Evolutionary conservation across 2,113 vertebrate species (phyloP), one percentile per base, ranked within the genome.

Genomic region (Rhombomys opimus): DNA sequence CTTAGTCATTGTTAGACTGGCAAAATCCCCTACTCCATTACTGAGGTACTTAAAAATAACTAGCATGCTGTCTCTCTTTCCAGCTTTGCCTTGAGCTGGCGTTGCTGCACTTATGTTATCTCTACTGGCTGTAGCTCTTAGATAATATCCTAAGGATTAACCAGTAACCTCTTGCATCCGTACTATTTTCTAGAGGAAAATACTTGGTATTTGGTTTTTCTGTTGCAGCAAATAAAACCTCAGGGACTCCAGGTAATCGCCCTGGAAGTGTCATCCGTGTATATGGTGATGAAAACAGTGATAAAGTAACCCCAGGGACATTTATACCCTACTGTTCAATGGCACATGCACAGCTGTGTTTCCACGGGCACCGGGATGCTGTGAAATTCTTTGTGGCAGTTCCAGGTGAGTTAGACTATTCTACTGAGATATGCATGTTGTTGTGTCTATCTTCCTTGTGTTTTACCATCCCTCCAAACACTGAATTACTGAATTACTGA

Each of bases 351-450:
- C 99, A 99, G 97, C 99, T 99, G 88, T 99, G 99, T 97, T 99
- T 99, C 98, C 99, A 99, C 0, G 99, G 99, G 23, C 99, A 99
- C 98, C 97, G 99, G 14, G 99, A 99, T 67, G 99, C 99, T 7
- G 99, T 99, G 20, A 99, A 99, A 94, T 99, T 99, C 98, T 99
- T 99, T 97, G 99, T 99, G 0, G 99, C 99, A 17, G 99, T 99
- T 85, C 99, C 99, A 98, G 99, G 99, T 99, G 96, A 97, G 98
- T 54, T 41, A 41, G 20, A 38, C 73, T 30, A 5, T 84, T 88
- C 90, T 88, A 1, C 18, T 23, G 61, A 87, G 52, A 63, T 80
- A 20, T 15, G 11, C 10, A 3, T 72, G 23, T 73, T 10, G 82
- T 46, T 84, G 59, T 59, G 18, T 77, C 20, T 61, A 12, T 27